A percentile compares a stretch with the other conserved stretches of the same genome.
These are phyloP conservation scores for Ianthella basta DNA, from an alignment of 37 sponge, comb jelly and placozoan species.

Conservation along the genomic window DNA sequence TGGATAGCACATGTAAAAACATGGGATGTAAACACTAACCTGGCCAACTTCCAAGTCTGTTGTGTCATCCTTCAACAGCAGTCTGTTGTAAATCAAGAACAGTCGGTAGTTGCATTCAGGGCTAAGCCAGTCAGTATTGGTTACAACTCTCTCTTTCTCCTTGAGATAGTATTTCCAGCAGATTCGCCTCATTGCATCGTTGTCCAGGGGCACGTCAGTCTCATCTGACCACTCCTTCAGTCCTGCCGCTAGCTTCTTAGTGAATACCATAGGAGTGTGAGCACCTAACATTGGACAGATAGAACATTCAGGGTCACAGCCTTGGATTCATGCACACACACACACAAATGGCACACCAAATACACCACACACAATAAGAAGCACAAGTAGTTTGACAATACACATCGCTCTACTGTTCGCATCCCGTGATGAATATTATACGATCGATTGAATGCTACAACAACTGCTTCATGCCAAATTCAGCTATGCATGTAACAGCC, in stretches of 20 bases:
- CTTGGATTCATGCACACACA: no score
- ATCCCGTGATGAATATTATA: no score
- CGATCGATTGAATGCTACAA: no score
- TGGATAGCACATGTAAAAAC: no score
- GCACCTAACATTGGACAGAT: background rate
- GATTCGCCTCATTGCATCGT: background rate
- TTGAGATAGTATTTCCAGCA: constrained; percentile 15
- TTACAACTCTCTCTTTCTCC: constrained; percentile 1
- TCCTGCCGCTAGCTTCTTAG: background rate
- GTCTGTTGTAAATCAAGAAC: constrained; percentile 11
- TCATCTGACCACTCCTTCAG: background rate
- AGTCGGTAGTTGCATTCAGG: constrained; percentile 7
- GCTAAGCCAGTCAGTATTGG: background rate
- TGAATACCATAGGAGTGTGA: background rate
- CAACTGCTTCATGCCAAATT: no score
- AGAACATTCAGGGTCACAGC: no score
- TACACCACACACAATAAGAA: no score
- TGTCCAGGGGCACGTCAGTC: background rate
- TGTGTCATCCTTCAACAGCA: background rate
- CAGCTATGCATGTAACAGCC: no score
- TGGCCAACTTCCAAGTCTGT: background rate
- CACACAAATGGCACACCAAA: no score
- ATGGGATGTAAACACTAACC: no score
- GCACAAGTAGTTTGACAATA: no score
- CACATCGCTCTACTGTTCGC: no score